A percentile compares a stretch with the other conserved stretches of the same genome.
Evolutionary conservation across 2,113 vertebrate species (phyloP).

Genomic region (Neolamprologus brichardi): DNA sequence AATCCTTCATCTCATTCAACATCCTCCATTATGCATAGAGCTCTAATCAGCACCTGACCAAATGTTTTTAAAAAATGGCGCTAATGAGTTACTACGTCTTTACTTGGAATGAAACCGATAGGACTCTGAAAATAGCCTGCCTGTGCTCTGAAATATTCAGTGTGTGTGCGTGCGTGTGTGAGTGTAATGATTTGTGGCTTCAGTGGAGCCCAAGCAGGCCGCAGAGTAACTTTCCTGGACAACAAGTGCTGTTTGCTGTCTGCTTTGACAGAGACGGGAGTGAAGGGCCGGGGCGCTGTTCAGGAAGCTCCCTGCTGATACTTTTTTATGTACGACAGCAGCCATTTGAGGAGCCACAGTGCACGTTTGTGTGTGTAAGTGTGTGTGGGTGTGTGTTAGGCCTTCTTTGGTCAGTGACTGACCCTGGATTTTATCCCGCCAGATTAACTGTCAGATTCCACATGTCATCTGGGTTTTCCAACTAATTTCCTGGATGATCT

Average conservation of each 20-base stretch:
- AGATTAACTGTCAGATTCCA: constrained; percentile 43
- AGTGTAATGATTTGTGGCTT: neutral
- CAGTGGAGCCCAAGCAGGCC: constrained; percentile 15
- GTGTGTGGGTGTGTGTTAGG: neutral
- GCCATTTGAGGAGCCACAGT: neutral
- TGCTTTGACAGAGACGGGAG: constrained; percentile 12
- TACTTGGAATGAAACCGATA: constrained; percentile 57
- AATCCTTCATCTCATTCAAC: constrained; percentile 40
- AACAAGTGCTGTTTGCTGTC: constrained; percentile 40
- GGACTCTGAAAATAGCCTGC: constrained; percentile 58
- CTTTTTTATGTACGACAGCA: neutral
- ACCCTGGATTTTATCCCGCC: constrained; percentile 29
- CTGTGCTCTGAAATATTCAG: constrained; percentile 65
- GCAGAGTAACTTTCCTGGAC: constrained; percentile 13
- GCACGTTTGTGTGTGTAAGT: neutral
- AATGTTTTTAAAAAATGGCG: neutral
- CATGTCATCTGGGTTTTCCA: constrained; percentile 15
- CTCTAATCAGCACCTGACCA: constrained; percentile 38
- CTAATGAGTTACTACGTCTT: constrained; percentile 43
- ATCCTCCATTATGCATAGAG: constrained; percentile 52
- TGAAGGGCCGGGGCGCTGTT: constrained; percentile 6
- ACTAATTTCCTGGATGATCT: neutral
- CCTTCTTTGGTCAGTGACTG: constrained; percentile 5
- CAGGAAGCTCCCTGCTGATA: constrained; percentile 16
- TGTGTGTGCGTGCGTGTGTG: constrained; percentile 10